phyloP scores from a whole-genome alignment of 2,888 invertebrate genomes.

The Alcis repandata region DNA sequence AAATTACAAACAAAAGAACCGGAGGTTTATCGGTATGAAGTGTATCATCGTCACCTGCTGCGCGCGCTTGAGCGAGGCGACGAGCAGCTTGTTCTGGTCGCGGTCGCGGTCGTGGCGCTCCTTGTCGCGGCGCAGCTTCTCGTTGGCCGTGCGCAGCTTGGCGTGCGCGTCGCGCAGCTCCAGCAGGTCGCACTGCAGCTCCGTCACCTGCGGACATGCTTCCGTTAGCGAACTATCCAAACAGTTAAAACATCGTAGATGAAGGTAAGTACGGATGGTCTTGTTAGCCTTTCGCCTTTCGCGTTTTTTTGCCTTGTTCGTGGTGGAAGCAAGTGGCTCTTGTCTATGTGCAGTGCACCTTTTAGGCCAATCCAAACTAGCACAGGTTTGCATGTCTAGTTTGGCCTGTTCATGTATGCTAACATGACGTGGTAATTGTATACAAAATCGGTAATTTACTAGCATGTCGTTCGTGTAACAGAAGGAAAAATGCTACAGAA shows the following conservation, averaged over 20 bases:
- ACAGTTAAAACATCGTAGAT: too few species aligned
- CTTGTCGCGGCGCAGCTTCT: slow-evolving; percentile 94
- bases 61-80: slow-evolving; percentile 79
- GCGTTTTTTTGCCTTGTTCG: too few species aligned
- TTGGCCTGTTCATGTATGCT: background rate
- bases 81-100: slow-evolving; percentile 85
- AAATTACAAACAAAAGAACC: too few species aligned
- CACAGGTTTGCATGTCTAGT: background rate
- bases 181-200: slow-evolving; percentile 94
- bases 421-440: background rate
- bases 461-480: background rate
- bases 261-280: background rate
- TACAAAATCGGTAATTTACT: background rate
- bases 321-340: background rate
- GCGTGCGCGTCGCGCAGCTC: slow-evolving; percentile 97
- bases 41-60: slow-evolving; percentile 84
- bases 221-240: background rate
- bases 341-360: background rate
- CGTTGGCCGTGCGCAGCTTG: slow-evolving; percentile 95
- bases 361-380: background rate
- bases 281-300: too few species aligned
- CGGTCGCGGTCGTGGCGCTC: slow-evolving; percentile 94
- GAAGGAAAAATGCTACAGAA: background rate
- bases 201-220: slow-evolving; percentile 77
- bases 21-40: too few species aligned